Base-by-base conservation (phyloP, 2,797 vertebrate genomes). In the Psittacula derbiana region DNA sequence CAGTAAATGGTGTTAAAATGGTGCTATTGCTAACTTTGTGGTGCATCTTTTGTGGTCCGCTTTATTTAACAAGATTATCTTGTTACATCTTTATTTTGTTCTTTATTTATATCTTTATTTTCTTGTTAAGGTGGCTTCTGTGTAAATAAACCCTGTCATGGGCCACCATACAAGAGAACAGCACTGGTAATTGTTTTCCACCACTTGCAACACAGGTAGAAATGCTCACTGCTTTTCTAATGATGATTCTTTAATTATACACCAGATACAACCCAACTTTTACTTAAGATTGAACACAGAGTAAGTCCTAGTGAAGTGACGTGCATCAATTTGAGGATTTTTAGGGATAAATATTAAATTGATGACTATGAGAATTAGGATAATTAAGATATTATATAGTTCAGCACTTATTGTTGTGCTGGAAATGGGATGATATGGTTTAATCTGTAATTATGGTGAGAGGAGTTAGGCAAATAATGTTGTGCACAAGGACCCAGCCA, bases 151-250 rank as follows among this genome's bases (percentile, higher is more conserved):
- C 18, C 7, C 41, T 47, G 10, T 36, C 31, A 74, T 55, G 31
- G 62, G 15, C 55, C 38, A 52, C 53, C 36, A 8, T 36, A 72
- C 8, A 20, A 55, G 31, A 49, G 44, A 30, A 47, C 24, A 55
- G 16, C 60, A 73, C 44, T 76, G 40, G 15, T 41, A 47, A 92
- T 90, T 79, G 33, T 87, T n/a, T 93, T 90, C 40, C 25, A 30
- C 38, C 53, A 64, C n/a, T 33, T 82, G 52, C 58, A 28, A 64
- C 0, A 1, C 2, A 6, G n/a, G 30, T 55, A 50, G 69, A 78
- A 85, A 70, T 46, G 25, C 12, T 87, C 16, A n/a, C 43, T 74
- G 47, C 47, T 87, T 84, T 27, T 65, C n/a, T 84, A 74, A 53
- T 21, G 50, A 46, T 25, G 71, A 57, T 41, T 70, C 47, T 86